A percentile compares a stretch with the other conserved stretches of the same genome.
Evolutionary conservation across 1,140 invertebrate species (phyloP).

Genomic region (Galendromus occidentalis): DNA sequence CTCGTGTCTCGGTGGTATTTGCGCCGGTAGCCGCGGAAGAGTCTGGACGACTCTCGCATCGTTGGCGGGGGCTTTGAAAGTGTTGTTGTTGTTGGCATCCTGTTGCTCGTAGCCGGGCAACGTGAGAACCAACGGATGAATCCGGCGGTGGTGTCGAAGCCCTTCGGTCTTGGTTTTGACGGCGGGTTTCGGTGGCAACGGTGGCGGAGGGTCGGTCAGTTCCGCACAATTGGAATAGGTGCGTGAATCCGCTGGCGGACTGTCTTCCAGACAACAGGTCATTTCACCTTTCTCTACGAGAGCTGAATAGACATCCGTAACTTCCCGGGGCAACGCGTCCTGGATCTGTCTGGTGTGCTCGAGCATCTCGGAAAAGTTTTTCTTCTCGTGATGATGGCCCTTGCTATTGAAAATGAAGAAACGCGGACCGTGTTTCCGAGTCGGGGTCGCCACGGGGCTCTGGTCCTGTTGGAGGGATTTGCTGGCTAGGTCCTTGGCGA

Average conservation of each 20-base stretch:
- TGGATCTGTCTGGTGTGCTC: constrained; percentile 16
- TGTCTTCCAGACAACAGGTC: constrained; percentile 14
- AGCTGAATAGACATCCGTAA: constrained; percentile 72
- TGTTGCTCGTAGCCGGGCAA: constrained; percentile 5
- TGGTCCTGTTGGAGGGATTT: constrained; percentile 47
- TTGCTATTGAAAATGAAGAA: constrained; percentile 9
- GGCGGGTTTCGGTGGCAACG: constrained; percentile 49
- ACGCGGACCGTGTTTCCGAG: not conserved
- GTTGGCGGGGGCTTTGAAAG: constrained; percentile 11
- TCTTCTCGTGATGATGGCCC: not conserved
- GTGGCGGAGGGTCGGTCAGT: constrained; percentile 42
- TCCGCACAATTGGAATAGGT: not conserved
- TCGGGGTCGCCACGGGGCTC: not conserved
- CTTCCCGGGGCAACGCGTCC: constrained; percentile 34
- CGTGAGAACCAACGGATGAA: constrained; percentile 67
- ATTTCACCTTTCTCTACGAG: constrained; percentile 50
- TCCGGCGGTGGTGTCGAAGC: constrained; percentile 51
- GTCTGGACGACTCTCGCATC: constrained; percentile 12
- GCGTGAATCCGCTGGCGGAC: not conserved
- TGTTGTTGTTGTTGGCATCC: constrained; percentile 11
- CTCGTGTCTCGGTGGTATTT: constrained; percentile 14
- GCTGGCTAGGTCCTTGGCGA: constrained; percentile 75
- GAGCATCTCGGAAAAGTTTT: constrained; percentile 8
- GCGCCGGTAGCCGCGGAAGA: not conserved
- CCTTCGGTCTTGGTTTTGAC: constrained; percentile 45